Conservation (phyloP, 2,888 invertebrate species). For the Mythimna albipuncta region DNA sequence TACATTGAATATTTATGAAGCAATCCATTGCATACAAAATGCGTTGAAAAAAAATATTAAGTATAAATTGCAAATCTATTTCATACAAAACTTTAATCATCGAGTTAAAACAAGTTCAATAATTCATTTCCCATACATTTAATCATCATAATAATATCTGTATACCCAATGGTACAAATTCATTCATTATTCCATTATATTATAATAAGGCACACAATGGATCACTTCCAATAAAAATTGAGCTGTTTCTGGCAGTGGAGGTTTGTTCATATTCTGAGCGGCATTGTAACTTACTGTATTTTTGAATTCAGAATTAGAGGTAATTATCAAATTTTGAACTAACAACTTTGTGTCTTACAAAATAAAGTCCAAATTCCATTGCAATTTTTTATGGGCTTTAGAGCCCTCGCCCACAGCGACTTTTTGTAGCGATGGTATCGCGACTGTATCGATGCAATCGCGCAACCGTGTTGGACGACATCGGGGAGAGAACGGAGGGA, state of each 20-base stretch:
- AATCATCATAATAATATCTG: slow-evolving; percentile 36
- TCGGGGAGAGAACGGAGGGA: no score
- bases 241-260: slow-evolving; percentile 65
- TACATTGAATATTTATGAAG: slow-evolving; percentile 55
- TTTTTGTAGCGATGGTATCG: no score
- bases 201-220: slow-evolving; percentile 53
- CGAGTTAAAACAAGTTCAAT: slow-evolving; percentile 13
- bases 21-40: slow-evolving; percentile 59
- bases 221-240: slow-evolving; percentile 59
- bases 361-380: background rate
- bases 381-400: background rate
- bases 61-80: slow-evolving; percentile 37
- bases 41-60: slow-evolving; percentile 21
- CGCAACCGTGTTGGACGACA: no score
- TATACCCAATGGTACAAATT: slow-evolving; percentile 21
- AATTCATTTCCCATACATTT: slow-evolving; percentile 34
- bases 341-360: background rate
- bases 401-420: no score
- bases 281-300: slow-evolving; percentile 23
- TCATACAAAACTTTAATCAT: slow-evolving; percentile 14
- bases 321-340: background rate
- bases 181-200: slow-evolving; percentile 29
- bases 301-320: slow-evolving; percentile 2
- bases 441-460: no score
- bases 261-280: slow-evolving; percentile 56